These are phyloP conservation scores for Cyanocitta stelleri DNA, from an alignment of 2,113 vertebrate species.

Conservation along the genomic window DNA sequence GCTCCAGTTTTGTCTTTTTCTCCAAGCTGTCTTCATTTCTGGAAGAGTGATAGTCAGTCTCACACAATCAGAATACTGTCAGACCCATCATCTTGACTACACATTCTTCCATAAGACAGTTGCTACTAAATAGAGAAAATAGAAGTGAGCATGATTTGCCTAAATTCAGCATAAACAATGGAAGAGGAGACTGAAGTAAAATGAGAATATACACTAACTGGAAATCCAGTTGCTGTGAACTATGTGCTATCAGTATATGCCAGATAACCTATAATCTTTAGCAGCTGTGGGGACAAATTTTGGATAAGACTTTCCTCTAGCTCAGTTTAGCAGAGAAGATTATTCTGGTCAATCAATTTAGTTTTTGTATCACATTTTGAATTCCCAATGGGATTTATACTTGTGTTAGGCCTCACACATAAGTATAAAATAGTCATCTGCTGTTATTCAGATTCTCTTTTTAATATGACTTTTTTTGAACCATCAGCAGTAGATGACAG, in stretches of 20 bases:
- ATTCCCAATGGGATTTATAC: background rate
- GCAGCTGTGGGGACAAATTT: background rate
- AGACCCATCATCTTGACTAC: background rate
- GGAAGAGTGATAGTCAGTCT: background rate
- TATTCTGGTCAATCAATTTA: background rate
- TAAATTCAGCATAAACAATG: background rate
- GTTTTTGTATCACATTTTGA: background rate
- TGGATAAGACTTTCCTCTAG: background rate
- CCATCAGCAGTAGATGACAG: background rate
- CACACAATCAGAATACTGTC: background rate
- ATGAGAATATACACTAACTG: background rate
- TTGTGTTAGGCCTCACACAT: background rate
- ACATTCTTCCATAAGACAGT: background rate
- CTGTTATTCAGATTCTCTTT: background rate
- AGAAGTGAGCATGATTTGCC: background rate
- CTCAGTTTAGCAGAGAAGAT: background rate
- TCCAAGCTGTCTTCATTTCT: background rate
- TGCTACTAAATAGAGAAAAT: constrained; percentile 3
- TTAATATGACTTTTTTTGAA: background rate
- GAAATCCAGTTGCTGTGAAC: background rate
- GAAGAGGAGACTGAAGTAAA: background rate
- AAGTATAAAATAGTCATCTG: background rate
- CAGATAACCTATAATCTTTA: background rate
- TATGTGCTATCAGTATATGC: background rate
- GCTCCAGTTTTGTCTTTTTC: background rate